A percentile compares a stretch with the other conserved stretches of the same genome.
phyloP scores from a whole-genome alignment of 1,140 invertebrate genomes.

The Achatina immaculata region DNA sequence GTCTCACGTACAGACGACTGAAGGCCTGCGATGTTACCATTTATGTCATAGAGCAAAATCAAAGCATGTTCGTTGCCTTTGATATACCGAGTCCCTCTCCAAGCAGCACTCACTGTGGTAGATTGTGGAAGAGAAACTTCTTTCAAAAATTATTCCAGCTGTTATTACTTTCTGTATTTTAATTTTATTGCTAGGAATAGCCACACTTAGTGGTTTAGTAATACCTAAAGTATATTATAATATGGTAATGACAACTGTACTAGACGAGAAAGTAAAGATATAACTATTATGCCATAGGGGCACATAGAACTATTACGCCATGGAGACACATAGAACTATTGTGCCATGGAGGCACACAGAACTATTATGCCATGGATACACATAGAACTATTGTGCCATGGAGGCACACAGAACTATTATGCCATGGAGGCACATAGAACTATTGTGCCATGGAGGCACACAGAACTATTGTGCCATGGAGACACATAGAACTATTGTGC shows the following conservation, averaged over 20 bases:
- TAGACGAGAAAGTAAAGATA: too few species aligned
- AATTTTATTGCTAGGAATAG: not conserved
- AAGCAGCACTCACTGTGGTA: constrained; percentile 29
- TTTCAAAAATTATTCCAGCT: not conserved
- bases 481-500: too few species aligned
- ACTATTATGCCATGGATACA: too few species aligned
- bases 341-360: too few species aligned
- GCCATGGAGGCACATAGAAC: too few species aligned
- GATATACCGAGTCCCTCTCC: constrained; percentile 64
- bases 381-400: too few species aligned
- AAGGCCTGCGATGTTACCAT: constrained; percentile 68
- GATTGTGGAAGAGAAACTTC: not conserved
- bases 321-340: too few species aligned
- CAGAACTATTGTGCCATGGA: too few species aligned
- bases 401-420: too few species aligned
- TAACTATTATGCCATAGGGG: too few species aligned
- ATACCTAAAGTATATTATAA: not conserved
- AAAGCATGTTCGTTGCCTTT: constrained; percentile 57
- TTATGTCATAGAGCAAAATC: constrained; percentile 63
- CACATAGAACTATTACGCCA: too few species aligned
- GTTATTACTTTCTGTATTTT: not conserved
- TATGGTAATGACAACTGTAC: not conserved
- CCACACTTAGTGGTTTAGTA: not conserved
- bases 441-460: too few species aligned
- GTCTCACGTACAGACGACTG: constrained; percentile 58